Base-by-base conservation (phyloP, 2,113 vertebrate genomes). In the Nerophis lumbriciformis region DNA sequence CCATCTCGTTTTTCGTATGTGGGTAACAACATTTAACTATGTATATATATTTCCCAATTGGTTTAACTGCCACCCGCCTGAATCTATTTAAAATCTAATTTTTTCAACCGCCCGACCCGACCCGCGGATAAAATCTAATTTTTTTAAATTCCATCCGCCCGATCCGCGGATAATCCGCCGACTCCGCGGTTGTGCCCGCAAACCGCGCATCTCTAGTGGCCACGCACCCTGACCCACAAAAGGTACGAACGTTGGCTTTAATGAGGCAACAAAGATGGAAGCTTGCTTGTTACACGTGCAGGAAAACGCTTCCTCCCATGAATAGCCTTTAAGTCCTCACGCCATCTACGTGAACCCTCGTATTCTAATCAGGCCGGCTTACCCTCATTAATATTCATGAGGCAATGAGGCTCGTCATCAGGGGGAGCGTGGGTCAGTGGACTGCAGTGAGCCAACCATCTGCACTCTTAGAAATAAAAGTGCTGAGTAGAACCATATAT, bases 281-380 rank as follows among this genome's bases (percentile, higher is more conserved):
- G 71, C 66, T 48, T 73, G 73, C 66, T 69, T 60, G 44, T 82
- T 74, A 8, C 6, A 0, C 1, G 36, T 57, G 58, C 58, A 62
- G 59, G 39, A 58, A 65, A 65, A 66, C 39, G 39, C 21, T 6
- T 59, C 61, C 66, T 63, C 60, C 67, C 78, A 73, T 83, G 75
- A 84, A 85, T 85, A 80, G 37, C 77, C 71, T 83, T 79, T 1
- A 75, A 69, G 47, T 45, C 35, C 4, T 53, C 39, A 69, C 71
- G 57, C 79, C 79, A 72, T 63, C 66, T 68, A 49, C 66, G 52
- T 48, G 50, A 76, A 68, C 48, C 65, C 73, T 48, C 82, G 82
- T 85, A 87, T 84, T 80, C 71, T 80, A 82, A 86, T 85, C 76
- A 84, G 76, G 72, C 76, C 83, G 76, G 72, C 53, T 57, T 42